These are phyloP conservation scores for Nomada goodeniana DNA, from an alignment of 2,888 invertebrate species.

Conservation along the genomic window DNA sequence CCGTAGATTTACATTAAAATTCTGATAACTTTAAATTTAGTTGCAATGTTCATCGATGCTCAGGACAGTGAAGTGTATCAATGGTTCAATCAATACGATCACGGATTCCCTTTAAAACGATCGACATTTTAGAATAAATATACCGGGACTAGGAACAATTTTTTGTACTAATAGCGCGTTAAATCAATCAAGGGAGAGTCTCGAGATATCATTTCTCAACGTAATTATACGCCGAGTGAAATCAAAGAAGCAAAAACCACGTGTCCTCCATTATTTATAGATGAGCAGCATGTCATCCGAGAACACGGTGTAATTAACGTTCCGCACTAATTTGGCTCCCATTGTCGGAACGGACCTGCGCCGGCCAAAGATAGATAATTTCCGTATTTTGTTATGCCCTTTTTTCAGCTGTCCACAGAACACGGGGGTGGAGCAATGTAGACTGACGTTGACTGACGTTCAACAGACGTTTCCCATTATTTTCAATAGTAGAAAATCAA, in stretches of 20 bases:
- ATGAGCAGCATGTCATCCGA: slow-evolving; percentile 60
- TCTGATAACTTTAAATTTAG: too few relatives aligned
- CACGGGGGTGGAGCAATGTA: slow-evolving; percentile 65
- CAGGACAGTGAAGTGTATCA: too few relatives aligned
- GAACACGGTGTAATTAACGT: slow-evolving; percentile 74
- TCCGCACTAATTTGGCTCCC: slow-evolving; percentile 64
- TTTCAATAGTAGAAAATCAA: slow-evolving; percentile 79
- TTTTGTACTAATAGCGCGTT: background rate
- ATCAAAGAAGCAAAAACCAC: slow-evolving; percentile 7
- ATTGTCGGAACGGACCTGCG: slow-evolving; percentile 62
- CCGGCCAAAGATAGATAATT: slow-evolving; percentile 68
- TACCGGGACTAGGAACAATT: background rate
- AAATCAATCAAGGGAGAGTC: background rate
- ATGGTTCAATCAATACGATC: too few relatives aligned
- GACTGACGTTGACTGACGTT: slow-evolving; percentile 81
- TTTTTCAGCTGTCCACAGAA: slow-evolving; percentile 59
- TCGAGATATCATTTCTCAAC: slow-evolving; percentile 1
- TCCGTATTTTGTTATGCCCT: slow-evolving; percentile 69
- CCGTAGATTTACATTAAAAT: too few relatives aligned
- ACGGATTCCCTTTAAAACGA: too few relatives aligned
- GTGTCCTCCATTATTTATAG: slow-evolving; percentile 58
- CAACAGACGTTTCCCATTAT: slow-evolving; percentile 81
- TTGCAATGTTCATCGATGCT: too few relatives aligned
- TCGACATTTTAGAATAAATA: background rate
- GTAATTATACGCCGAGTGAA: slow-evolving; percentile 42